phyloP scores from a whole-genome alignment of 1,140 invertebrate genomes.

The Metopolophium dirhodum region DNA sequence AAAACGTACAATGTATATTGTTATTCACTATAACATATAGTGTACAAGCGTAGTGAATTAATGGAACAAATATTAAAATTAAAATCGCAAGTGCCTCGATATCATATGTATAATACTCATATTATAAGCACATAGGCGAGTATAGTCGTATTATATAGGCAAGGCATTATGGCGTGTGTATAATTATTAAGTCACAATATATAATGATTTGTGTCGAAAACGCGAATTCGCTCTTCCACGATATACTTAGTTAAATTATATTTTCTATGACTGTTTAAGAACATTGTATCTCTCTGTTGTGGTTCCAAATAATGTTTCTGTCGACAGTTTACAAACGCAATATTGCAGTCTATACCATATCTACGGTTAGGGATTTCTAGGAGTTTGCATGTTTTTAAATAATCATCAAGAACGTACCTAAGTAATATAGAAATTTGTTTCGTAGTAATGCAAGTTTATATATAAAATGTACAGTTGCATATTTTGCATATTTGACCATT shows the following conservation, averaged over 20 bases:
- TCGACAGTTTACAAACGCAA: not conserved
- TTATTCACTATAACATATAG: not conserved
- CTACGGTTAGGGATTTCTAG: too few relatives aligned
- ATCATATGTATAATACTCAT: not conserved
- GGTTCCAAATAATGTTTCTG: not conserved
- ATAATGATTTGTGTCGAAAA: not conserved
- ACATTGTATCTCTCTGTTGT: not conserved
- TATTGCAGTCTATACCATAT: not conserved
- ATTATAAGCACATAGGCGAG: not conserved
- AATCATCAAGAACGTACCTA: too few relatives aligned
- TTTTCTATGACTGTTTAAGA: not conserved
- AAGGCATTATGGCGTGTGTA: too few relatives aligned
- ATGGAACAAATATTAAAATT: conserved; percentile 6
- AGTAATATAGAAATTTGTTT: too few relatives aligned
- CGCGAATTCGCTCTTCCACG: not conserved
- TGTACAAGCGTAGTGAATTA: not conserved
- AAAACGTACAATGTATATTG: not conserved
- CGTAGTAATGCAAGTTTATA: too few relatives aligned
- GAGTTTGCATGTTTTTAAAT: too few relatives aligned
- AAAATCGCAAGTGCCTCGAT: not conserved
- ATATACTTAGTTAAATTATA: not conserved
- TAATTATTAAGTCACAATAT: not conserved
- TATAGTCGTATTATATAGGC: too few relatives aligned
- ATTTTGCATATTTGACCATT: too few relatives aligned
- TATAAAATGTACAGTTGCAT: too few relatives aligned